phyloP scores from a whole-genome alignment of 2,888 invertebrate species.

The Invenusta paracnida region DNA sequence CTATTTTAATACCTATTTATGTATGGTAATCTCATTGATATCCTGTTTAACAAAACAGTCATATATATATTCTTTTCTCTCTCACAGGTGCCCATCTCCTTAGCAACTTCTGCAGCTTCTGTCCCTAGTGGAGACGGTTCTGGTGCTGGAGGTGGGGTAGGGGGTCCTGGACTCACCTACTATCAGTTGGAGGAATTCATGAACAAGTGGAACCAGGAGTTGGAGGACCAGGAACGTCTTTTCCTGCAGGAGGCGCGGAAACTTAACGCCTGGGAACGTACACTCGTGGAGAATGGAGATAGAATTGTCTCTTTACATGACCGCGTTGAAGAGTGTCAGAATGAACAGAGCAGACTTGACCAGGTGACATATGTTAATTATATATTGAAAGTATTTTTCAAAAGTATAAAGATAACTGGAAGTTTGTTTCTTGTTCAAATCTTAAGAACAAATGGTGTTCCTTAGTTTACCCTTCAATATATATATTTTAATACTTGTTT shows the following conservation, averaged over 20 bases:
- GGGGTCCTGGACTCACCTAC: slow-evolving; percentile 66
- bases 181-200: slow-evolving; percentile 81
- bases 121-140: neutral
- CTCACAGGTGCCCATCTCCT: neutral
- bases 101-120: neutral
- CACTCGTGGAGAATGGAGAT: slow-evolving; percentile 82
- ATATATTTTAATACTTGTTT: too few relatives aligned
- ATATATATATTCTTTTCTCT: too few relatives aligned
- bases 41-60: too few relatives aligned
- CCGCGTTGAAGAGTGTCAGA: neutral
- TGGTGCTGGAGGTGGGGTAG: neutral
- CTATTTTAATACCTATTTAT: too few relatives aligned
- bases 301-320: slow-evolving; percentile 65
- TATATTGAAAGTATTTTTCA: too few relatives aligned
- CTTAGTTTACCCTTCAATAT: too few relatives aligned
- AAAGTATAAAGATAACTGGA: too few relatives aligned
- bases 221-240: slow-evolving; percentile 84
- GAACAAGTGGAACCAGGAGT: slow-evolving; percentile 85
- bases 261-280: slow-evolving; percentile 88
- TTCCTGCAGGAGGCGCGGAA: slow-evolving; percentile 90
- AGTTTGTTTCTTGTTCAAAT: too few relatives aligned
- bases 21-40: too few relatives aligned
- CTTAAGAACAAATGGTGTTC: too few relatives aligned
- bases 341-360: neutral
- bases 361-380: too few relatives aligned